Evolutionary conservation across 2,797 vertebrate species (phyloP), one percentile per base, ranked within the genome.

Genomic region (Enteromius argenteus): DNA sequence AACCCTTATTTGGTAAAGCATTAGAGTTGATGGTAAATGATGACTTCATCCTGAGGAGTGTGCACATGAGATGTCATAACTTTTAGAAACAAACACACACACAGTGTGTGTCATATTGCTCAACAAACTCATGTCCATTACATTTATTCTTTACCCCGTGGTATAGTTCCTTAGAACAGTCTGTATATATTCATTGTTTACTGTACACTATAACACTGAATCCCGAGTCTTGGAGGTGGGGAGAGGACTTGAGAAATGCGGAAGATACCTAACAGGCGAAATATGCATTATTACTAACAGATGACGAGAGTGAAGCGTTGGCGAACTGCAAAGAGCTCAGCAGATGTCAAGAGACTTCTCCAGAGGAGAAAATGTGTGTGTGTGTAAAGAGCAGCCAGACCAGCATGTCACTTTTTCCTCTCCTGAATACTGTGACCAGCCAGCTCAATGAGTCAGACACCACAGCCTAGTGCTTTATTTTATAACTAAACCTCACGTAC

Each of bases 271-370:
- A 84, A 88, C 79, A 66, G 80, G 69, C 85, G 85, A 90, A 88
- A 85, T 87, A 76, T 79, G 84, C 77, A 69, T 87, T 88, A 90
- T 91, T 89, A 86, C 86, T 84, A 92, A 90, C 89, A 89, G 88
- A 91, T 91, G 89, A 91, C 35, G 82, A 88, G 82, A 86, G 73
- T 15, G 35, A 80, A 85, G 82, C 73, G 13, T 85, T 84, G 86
- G 90, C 81, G 19, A 75, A 72, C 79, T 56, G 72, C 46, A 84
- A 69, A 79, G 84, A 88, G 51, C 67, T 67, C 66, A 88, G 84
- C 88, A 92, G 89, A 89, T 89, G 88, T 90, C 82, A 86, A 86
- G 84, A 66, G 81, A 51, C 39, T 84, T 77, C 62, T 76, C 84
- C 39, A 60, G n/a, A 51, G 30, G 64, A 51, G 79, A 51, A 64